Evolutionary conservation across 1,140 invertebrate species (phyloP), one percentile per base, ranked within the genome.

Genomic region (Zaprionus kolodkinae): DNA sequence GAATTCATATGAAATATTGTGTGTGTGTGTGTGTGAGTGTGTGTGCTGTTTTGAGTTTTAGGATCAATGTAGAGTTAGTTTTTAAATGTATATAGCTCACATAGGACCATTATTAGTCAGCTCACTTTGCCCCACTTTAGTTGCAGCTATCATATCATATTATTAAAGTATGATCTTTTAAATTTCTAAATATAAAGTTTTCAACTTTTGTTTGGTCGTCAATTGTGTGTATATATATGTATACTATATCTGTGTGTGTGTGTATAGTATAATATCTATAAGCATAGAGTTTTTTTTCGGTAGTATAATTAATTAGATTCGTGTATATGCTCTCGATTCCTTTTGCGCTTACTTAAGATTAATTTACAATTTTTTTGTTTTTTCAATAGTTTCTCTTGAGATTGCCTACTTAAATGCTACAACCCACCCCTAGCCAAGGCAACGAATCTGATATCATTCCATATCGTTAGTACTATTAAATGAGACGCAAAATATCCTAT

Each of bases 171-270:
- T 78, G 76, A 68, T 76, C 68, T 67, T 73, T 69, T 55, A 61
- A 52, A 45, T 72, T 78, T 57, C 81, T 87, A 80, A 72, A 72
- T 79, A 67, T 87, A 87, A 87, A 87, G 84, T 87, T 87, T 87
- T 87, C 74, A 84, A 88, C 84, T 88, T 88, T 88, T 65, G 84
- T 78, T 88, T 88, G 84, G 84, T 85, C 82, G 82, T 88, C 84
- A 78, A 88, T 87, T 87, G 60, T 80, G 66, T 74, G 68, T 81
- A 62, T 76, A 77, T 81, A 62, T 76, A 77, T 79, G 48, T 79
- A 54, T 76, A 66, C 40, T 43, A 15, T 45, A 45, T 15, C n/a
- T 15, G 40, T 45, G 7, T 76, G 78, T 43, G 9, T 75, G 78
- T 79, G 13, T 77, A 55, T 57, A 78, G 40, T 78, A 55, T 57